These are phyloP conservation scores for Leptopilina boulardi DNA, from an alignment of 1,140 invertebrate species.

Conservation along the genomic window DNA sequence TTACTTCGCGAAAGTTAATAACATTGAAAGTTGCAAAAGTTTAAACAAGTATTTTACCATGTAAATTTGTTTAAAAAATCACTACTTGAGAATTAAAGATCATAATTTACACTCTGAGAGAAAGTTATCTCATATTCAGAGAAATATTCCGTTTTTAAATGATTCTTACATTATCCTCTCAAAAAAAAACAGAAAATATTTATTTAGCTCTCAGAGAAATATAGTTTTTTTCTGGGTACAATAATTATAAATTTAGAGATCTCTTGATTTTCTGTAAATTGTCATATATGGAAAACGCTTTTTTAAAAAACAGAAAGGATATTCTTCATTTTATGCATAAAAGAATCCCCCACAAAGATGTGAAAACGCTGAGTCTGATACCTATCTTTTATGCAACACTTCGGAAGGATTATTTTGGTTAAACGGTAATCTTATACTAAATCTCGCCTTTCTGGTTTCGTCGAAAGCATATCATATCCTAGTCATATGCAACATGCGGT, in stretches of 20 bases:
- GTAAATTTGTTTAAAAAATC: too few species aligned
- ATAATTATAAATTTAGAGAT: not conserved
- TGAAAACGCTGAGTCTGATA: slow-evolving; percentile 14
- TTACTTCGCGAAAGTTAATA: not conserved
- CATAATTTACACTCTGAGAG: too few species aligned
- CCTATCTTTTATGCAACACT: slow-evolving; percentile 28
- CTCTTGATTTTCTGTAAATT: not conserved
- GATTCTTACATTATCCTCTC: too few species aligned
- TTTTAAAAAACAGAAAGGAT: not conserved
- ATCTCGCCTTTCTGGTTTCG: slow-evolving; percentile 28
- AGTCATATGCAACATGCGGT: not conserved
- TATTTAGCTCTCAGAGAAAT: too few species aligned
- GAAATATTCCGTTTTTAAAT: too few species aligned
- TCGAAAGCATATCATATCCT: slow-evolving; percentile 1
- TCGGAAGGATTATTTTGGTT: slow-evolving; percentile 28
- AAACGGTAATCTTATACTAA: slow-evolving; percentile 22
- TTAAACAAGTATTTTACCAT: not conserved
- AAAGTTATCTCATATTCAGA: too few species aligned
- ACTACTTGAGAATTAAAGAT: too few species aligned
- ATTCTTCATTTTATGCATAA: not conserved
- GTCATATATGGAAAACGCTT: not conserved
- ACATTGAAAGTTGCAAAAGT: not conserved
- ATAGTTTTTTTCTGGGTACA: too few species aligned
- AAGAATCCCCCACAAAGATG: slow-evolving; percentile 11
- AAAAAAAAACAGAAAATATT: too few species aligned